Base-by-base conservation (phyloP, 1,140 invertebrate genomes). In the Colletes latitarsis region DNA sequence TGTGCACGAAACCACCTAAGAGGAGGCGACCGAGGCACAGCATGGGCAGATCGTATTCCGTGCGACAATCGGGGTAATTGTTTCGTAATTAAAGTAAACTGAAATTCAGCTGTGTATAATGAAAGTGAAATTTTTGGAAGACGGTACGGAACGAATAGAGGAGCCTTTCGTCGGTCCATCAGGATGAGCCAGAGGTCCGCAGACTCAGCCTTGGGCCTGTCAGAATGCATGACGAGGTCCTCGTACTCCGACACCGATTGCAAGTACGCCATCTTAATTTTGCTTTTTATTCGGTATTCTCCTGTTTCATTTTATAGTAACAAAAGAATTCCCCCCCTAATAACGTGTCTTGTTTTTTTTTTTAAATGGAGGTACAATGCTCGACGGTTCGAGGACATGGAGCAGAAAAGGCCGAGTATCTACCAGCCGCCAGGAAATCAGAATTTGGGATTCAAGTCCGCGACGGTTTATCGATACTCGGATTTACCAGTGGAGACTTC, bases 1-100 rank as follows among this genome's bases (percentile, higher is more conserved):
- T 97, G 58, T 98, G 97, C 91, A 98, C 97, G 0, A 95, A 96
- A 62, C 96, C 96, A 41, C 96, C 97, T 0, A 96, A 96, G 84
- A 95, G 94, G 64, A 92, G 94, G 15, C 93, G 94, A 88, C 89
- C 93, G 5, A 93, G 92, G 17, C 86, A 82, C 15, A 82, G 82
- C 41, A 77, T 91, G 15, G 74, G 76, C 57, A 88, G 92, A 82
- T 91, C 89, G 5, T 88, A 92, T 52, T 92, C 90, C 63, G 81
- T 90, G 58, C 88, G 92, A 71, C 92, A 92, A 73, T 79, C 90
- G 64, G 90, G 90, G 92, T 92, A 92, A 88, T 39, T 12, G 39
- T 15, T 49, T 52, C 17, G 1, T n/a, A 6, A 52, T 21, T 17
- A 41, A 15, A 21, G n/a, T 19, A 21, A 19, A 17, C 6, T 58